Percentiles rank a stretch among this genome's conserved stretches.
Conservation (phyloP, 2,113 vertebrate genomes). For the Tor tambroides region DNA sequence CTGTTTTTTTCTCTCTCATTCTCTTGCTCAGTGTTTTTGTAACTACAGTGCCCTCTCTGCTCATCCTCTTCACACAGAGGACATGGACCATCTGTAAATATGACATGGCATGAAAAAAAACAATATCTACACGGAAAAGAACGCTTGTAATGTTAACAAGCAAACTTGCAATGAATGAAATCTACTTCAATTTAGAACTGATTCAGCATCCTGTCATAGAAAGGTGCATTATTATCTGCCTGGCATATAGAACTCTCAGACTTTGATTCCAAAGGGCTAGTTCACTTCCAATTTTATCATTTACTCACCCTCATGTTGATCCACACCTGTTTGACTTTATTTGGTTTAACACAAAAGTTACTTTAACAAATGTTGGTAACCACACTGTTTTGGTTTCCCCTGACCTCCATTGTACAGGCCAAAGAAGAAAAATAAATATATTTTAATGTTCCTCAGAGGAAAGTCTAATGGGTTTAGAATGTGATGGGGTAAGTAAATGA, state of each 20-base stretch:
- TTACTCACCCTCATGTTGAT: neutral
- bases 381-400: neutral
- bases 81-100: conserved; percentile 69
- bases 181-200: neutral
- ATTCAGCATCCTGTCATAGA: neutral
- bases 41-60: conserved; percentile 33
- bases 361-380: neutral
- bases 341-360: neutral
- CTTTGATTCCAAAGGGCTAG: neutral
- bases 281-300: neutral
- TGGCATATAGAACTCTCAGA: neutral
- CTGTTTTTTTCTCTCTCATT: neutral
- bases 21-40: conserved; percentile 1
- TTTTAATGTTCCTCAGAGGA: neutral
- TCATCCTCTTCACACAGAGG: conserved; percentile 73
- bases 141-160: neutral
- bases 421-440: neutral
- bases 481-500: neutral
- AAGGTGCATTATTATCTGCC: neutral
- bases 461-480: neutral
- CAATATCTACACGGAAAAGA: no score
- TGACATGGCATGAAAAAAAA: conserved; percentile 5
- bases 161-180: neutral
- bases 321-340: neutral
- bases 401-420: neutral